Base-by-base conservation (phyloP, 2,888 invertebrate species). In the Geophilus truncorum region DNA sequence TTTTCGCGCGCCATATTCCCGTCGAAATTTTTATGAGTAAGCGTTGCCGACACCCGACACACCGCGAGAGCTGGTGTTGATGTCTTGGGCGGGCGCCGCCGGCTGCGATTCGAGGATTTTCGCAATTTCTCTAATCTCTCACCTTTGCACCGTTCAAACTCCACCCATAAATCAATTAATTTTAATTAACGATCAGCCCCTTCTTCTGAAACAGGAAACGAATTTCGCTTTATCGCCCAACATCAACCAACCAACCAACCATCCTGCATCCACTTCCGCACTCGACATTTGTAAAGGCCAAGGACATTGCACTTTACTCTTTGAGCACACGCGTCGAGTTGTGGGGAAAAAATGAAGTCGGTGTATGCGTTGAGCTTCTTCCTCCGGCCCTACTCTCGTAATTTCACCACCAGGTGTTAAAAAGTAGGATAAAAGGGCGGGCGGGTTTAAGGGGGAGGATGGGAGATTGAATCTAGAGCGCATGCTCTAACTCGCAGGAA, bases 81-180 rank as follows among this genome's bases (percentile, higher is more conserved):
- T n/a, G n/a, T n/a, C n/a, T n/a, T n/a, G n/a, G n/a, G n/a, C 32
- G 32, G 32, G 4, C 32, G 32, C 32, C 51, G 18, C 51, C 21
- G 3, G 18, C n/a, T 3, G n/a, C 51, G 18, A 51, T 18, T 51
- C 18, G 18, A 7, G 51, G 18, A 51, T n/a, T 4, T 51, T 51
- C 18, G n/a, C 51, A 51, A 51, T 51, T 18, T 51, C 51, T 18
- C n/a, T 51, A 51, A 51, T 51, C 51, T 18, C 51, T 51, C 51
- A 51, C 51, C 51, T 51, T 51, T 51, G 18, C 51, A 18, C 51
- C 51, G 51, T 51, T 18, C 51, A 51, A 70, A 70, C 70, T 28
- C 70, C 23, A 70, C 70, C 70, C 70, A 70, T 70, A 70, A 70
- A 70, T 70, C 70, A 70, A 70, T 70, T 70, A 70, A 70, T 70